phyloP scores from a whole-genome alignment of 2,888 invertebrate genomes.

The Morpho achilles region DNA sequence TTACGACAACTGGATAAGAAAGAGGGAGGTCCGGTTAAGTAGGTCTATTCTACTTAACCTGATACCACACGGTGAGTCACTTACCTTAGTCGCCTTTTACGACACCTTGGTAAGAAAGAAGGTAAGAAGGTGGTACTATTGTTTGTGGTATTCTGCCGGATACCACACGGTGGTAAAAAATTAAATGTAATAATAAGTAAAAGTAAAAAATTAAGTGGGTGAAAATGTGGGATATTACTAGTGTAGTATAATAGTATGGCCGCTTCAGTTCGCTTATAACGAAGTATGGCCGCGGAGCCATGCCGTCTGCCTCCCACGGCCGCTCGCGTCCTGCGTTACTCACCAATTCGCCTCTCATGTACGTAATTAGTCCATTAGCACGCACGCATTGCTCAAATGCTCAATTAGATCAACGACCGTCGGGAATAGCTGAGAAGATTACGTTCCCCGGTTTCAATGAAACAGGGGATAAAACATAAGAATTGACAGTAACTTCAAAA shows the following conservation, averaged over 20 bases:
- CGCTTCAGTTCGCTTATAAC: constrained; percentile 5
- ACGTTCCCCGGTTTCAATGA: constrained; percentile 54
- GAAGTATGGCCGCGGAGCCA: constrained; percentile 52
- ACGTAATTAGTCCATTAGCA: constrained; percentile 76
- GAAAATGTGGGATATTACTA: too few relatives aligned
- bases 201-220: too few relatives aligned
- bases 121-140: too few relatives aligned
- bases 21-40: too few relatives aligned
- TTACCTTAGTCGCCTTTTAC: too few relatives aligned
- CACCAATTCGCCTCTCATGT: constrained; percentile 70
- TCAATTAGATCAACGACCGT: constrained; percentile 73
- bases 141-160: too few relatives aligned
- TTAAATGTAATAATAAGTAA: too few relatives aligned
- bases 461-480: constrained; percentile 44
- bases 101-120: too few relatives aligned
- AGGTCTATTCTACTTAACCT: too few relatives aligned
- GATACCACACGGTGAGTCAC: too few relatives aligned
- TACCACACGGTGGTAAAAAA: too few relatives aligned
- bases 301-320: constrained; percentile 75
- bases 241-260: neutral
- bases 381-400: constrained; percentile 75
- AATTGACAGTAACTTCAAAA: constrained; percentile 11
- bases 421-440: constrained; percentile 60
- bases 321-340: constrained; percentile 66
- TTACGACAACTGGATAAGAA: too few relatives aligned